A percentile compares a stretch with the other conserved stretches of the same genome.
Evolutionary conservation across 2,113 vertebrate species (phyloP).

Genomic region (Hirundichthys speculiger): DNA sequence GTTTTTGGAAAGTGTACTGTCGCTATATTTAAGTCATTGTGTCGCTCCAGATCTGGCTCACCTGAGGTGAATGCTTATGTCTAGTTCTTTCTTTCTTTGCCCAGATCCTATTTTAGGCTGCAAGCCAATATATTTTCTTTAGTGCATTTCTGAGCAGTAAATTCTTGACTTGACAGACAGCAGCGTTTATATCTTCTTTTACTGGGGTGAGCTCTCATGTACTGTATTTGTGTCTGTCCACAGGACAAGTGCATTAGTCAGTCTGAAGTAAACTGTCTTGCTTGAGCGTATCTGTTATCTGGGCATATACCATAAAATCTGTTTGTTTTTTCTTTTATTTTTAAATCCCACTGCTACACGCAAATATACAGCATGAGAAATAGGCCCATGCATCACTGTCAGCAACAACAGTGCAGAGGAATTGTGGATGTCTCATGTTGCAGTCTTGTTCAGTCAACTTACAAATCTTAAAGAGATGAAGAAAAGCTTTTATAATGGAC

Average conservation of each 20-base stretch:
- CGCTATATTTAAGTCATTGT: background rate
- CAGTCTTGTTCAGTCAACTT: slow-evolving; percentile 11
- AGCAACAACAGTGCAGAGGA: slow-evolving; percentile 6
- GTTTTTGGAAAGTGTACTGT: too few species aligned
- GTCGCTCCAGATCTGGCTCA: too few species aligned
- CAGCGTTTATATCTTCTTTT: slow-evolving; percentile 29
- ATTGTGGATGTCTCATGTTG: slow-evolving; percentile 19
- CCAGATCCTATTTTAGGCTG: slow-evolving; percentile 23
- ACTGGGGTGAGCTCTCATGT: slow-evolving; percentile 2
- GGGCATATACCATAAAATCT: slow-evolving; percentile 28
- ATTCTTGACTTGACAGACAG: slow-evolving; percentile 24
- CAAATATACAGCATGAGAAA: slow-evolving; percentile 8
- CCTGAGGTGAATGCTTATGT: too few species aligned
- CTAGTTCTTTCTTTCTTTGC: too few species aligned
- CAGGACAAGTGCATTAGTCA: slow-evolving; percentile 12
- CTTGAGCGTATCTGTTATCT: slow-evolving; percentile 37
- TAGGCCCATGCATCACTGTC: slow-evolving; percentile 45
- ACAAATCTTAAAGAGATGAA: slow-evolving; percentile 32
- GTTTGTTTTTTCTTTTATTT: slow-evolving; percentile 9
- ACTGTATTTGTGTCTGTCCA: background rate
- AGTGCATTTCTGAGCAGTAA: slow-evolving; percentile 17
- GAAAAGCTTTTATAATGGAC: slow-evolving; percentile 42
- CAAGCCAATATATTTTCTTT: slow-evolving; percentile 12
- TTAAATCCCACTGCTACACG: background rate
- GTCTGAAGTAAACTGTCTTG: slow-evolving; percentile 24